Conservation (phyloP, 2,113 vertebrate species). For the Xiphophorus maculatus region DNA sequence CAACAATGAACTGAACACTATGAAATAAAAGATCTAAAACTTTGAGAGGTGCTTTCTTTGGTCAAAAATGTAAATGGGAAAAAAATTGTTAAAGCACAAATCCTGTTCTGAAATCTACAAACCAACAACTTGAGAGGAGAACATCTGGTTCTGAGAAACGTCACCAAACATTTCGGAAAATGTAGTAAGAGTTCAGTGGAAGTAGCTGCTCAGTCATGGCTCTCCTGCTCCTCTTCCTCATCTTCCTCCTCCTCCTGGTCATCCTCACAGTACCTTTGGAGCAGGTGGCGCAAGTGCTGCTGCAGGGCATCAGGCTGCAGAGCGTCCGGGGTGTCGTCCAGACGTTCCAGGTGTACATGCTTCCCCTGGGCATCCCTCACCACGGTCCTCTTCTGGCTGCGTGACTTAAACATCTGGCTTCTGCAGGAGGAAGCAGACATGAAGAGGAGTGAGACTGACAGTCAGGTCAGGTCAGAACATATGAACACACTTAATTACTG, state of each 20-base stretch:
- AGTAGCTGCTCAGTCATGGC: constrained; percentile 31
- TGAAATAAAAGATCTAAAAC: constrained; percentile 49
- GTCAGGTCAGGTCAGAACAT: too few species aligned
- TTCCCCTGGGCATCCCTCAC: constrained; percentile 89
- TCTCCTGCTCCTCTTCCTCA: constrained; percentile 27
- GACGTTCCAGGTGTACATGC: constrained; percentile 85
- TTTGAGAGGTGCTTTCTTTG: constrained; percentile 88
- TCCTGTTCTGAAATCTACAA: constrained; percentile 37
- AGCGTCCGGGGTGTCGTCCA: constrained; percentile 87
- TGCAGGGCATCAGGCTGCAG: constrained; percentile 87
- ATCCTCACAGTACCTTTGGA: constrained; percentile 86
- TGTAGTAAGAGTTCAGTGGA: constrained; percentile 10
- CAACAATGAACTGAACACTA: neutral
- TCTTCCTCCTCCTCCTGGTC: constrained; percentile 75
- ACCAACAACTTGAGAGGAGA: neutral
- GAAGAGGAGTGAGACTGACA: too few species aligned
- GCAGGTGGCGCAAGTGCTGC: constrained; percentile 89
- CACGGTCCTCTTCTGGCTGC: constrained; percentile 93
- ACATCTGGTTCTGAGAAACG: constrained; percentile 13
- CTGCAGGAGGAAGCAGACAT: constrained; percentile 60
- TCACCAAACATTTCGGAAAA: constrained; percentile 33
- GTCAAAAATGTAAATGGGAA: constrained; percentile 82
- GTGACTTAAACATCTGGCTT: constrained; percentile 89
- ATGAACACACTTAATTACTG: too few species aligned
- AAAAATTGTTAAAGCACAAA: constrained; percentile 38